These are phyloP conservation scores for Hyphantria cunea DNA, from an alignment of 1,140 invertebrate species.

Conservation along the genomic window DNA sequence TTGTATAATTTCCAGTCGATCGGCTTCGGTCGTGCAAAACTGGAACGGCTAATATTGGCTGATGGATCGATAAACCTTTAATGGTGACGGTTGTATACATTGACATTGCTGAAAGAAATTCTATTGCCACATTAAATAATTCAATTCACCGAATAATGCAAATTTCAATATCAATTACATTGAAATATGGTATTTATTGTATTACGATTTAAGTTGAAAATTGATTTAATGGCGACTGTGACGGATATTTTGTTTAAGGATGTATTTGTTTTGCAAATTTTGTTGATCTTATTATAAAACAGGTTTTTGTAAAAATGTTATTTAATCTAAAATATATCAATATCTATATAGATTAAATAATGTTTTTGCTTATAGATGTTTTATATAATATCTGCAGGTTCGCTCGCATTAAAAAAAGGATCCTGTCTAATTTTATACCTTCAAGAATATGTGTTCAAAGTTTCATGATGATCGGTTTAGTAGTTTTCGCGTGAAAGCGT, in stretches of 20 bases:
- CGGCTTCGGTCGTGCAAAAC: not conserved
- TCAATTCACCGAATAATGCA: not conserved
- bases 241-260: not conserved
- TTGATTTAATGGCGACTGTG: not conserved
- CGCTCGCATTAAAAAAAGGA: too few relatives aligned
- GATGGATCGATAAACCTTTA: not conserved
- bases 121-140: not conserved
- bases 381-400: too few relatives aligned
- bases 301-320: too few relatives aligned
- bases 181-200: not conserved
- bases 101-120: not conserved
- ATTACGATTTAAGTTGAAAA: not conserved
- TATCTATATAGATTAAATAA: too few relatives aligned
- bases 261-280: too few relatives aligned
- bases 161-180: not conserved
- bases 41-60: conserved; percentile 4
- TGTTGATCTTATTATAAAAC: too few relatives aligned
- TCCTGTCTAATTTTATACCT: too few relatives aligned
- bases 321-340: too few relatives aligned
- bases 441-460: too few relatives aligned
- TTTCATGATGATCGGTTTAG: too few relatives aligned
- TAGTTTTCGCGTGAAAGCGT: too few relatives aligned
- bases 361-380: too few relatives aligned
- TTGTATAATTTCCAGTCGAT: conserved; percentile 4
- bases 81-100: not conserved